phyloP scores from a whole-genome alignment of 1,140 invertebrate species.

The Drosophila azteca region DNA sequence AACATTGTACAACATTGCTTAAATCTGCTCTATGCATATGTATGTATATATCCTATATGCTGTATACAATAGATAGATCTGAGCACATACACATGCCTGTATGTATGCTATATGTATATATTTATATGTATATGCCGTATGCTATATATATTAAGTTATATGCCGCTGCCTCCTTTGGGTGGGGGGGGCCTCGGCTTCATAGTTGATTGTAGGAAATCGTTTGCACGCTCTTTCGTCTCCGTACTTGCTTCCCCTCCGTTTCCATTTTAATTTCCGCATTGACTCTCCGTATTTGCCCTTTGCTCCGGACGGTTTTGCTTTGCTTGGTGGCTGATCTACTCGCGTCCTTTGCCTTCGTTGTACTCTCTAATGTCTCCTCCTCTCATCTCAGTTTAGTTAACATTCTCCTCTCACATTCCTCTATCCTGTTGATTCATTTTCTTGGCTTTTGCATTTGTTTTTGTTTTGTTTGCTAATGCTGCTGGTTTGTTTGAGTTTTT shows the following conservation, averaged over 20 bases:
- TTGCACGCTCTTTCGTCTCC: background rate
- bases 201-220: conserved; percentile 68
- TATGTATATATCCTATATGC: conserved; percentile 24
- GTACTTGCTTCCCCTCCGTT: conserved; percentile 1
- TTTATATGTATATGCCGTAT: conserved; percentile 30
- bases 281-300: conserved; percentile 8
- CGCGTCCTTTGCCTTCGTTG: conserved; percentile 53
- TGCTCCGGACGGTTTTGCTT: conserved; percentile 28
- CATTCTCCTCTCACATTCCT: conserved; percentile 41
- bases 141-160: conserved; percentile 56
- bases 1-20: conserved; percentile 59
- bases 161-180: conserved; percentile 7
- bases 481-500: conserved; percentile 25
- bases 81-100: too few relatives aligned
- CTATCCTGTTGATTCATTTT: conserved; percentile 39
- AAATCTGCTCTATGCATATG: conserved; percentile 31
- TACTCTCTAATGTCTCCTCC: conserved; percentile 40
- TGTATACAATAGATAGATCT: too few relatives aligned
- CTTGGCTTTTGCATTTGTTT: conserved; percentile 18
- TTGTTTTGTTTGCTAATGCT: conserved; percentile 35
- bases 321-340: conserved; percentile 4
- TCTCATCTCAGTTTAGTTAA: conserved; percentile 44
- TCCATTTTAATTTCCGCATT: background rate
- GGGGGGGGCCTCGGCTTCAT: conserved; percentile 17
- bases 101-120: conserved; percentile 27